These are phyloP conservation scores for Conomelus anceps DNA, from an alignment of 2,888 invertebrate species.

Conservation along the genomic window DNA sequence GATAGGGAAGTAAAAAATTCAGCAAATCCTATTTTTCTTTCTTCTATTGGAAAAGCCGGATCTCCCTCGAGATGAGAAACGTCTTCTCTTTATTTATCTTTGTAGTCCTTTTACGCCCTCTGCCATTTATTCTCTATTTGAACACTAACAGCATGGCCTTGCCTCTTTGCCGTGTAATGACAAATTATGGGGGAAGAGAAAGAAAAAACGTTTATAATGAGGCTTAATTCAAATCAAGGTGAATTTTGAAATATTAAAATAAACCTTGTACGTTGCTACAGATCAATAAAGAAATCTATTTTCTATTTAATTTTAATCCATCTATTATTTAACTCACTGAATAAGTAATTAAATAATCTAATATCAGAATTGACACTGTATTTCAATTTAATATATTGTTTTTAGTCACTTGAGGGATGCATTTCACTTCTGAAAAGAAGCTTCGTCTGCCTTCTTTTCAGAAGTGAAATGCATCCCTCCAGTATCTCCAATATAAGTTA, in stretches of 20 bases:
- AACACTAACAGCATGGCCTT: neutral
- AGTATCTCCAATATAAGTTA: too few relatives aligned
- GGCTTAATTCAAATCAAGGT: neutral
- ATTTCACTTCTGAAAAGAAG: too few relatives aligned
- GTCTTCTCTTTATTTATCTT: neutral
- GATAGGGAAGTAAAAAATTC: neutral
- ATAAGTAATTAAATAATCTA: too few relatives aligned
- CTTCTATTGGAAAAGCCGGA: neutral
- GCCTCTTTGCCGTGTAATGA: neutral
- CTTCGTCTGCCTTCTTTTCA: too few relatives aligned
- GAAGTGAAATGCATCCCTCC: too few relatives aligned
- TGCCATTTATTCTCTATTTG: neutral
- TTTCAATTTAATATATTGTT: too few relatives aligned
- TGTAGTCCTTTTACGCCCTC: neutral
- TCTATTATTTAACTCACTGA: too few relatives aligned
- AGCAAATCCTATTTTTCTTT: neutral
- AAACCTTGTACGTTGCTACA: neutral
- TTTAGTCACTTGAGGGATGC: too few relatives aligned
- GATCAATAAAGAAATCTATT: too few relatives aligned
- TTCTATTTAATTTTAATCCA: too few relatives aligned
- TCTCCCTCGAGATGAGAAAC: neutral
- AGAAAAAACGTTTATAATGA: neutral
- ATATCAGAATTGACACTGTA: too few relatives aligned
- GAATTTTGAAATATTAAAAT: neutral
- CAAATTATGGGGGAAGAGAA: neutral